Evolutionary conservation across 2,113 vertebrate genomes (phyloP).

Genomic region (Perccottus glenii): DNA sequence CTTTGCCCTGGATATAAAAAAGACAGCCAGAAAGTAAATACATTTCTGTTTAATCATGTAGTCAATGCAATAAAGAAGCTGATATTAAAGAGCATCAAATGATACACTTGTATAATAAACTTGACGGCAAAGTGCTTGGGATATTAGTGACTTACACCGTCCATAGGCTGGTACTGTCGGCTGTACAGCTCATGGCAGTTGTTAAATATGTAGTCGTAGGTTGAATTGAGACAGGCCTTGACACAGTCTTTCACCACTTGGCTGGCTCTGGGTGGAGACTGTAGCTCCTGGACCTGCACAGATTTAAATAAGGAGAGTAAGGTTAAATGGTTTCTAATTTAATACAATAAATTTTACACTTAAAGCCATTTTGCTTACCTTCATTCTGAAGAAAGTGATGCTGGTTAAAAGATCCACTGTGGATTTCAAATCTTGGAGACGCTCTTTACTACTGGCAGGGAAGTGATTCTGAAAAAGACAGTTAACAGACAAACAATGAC

Average conservation of each 20-base stretch:
- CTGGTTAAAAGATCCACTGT: constrained; percentile 98
- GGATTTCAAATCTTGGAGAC: constrained; percentile 95
- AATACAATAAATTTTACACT: neutral
- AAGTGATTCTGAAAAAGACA: constrained; percentile 86
- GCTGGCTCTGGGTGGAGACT: constrained; percentile 96
- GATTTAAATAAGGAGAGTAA: neutral
- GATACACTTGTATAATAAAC: too few species aligned
- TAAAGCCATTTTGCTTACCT: constrained; percentile 76
- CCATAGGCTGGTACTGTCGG: constrained; percentile 88
- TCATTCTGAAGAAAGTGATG: constrained; percentile 99
- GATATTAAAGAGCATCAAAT: too few species aligned
- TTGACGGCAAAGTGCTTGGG: too few species aligned
- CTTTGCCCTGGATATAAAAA: constrained; percentile 80
- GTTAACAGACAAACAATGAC: too few species aligned
- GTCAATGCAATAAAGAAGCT: too few species aligned
- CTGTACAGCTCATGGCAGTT: constrained; percentile 96
- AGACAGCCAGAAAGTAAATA: neutral
- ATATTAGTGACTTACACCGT: constrained; percentile 78
- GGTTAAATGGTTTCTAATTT: neutral
- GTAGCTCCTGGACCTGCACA: constrained; percentile 94
- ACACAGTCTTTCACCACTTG: constrained; percentile 98
- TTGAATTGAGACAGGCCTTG: constrained; percentile 97
- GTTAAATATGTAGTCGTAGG: constrained; percentile 98
- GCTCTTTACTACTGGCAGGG: constrained; percentile 91
- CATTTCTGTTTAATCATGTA: too few species aligned